phyloP scores from a whole-genome alignment of 35 echinoderm and acorn worm species.

The Heliocidaris erythrogramma region DNA sequence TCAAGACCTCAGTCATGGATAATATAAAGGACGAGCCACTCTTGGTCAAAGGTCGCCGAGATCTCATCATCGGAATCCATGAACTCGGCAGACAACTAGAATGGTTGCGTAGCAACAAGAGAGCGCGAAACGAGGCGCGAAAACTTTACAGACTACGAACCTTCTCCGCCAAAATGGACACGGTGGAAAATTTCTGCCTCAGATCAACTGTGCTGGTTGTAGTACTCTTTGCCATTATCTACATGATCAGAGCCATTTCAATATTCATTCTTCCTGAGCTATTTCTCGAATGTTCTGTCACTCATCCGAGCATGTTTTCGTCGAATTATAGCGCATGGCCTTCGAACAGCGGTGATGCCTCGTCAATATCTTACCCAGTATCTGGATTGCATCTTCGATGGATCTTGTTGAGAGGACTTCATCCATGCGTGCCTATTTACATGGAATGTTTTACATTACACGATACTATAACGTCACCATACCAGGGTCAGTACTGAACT shows the following conservation, averaged over 20 bases:
- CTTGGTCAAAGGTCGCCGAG: constrained; percentile 16
- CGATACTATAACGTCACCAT: background rate
- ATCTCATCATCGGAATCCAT: background rate
- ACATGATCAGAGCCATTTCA: constrained; percentile 7
- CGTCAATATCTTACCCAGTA: background rate
- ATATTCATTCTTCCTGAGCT: constrained; percentile 13
- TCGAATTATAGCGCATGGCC: background rate
- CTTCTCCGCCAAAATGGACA: background rate
- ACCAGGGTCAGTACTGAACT: constrained; percentile 18
- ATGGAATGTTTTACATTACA: constrained; percentile 40
- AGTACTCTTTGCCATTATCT: background rate
- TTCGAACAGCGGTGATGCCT: background rate
- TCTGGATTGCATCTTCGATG: constrained; percentile 34
- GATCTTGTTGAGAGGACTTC: background rate
- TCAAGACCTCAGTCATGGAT: background rate
- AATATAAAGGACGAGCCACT: constrained; percentile 21
- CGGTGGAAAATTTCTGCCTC: constrained; percentile 16
- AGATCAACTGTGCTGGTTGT: constrained; percentile 3
- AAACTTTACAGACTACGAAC: background rate
- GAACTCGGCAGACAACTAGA: constrained; percentile 26
- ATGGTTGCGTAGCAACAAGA: constrained; percentile 36
- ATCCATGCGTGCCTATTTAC: constrained; percentile 39
- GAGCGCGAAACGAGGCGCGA: constrained; percentile 7
- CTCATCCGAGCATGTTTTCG: background rate
- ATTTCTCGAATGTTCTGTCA: constrained; percentile 41